phyloP scores from a whole-genome alignment of 2,888 invertebrate genomes.

The Heliconius hortense region DNA sequence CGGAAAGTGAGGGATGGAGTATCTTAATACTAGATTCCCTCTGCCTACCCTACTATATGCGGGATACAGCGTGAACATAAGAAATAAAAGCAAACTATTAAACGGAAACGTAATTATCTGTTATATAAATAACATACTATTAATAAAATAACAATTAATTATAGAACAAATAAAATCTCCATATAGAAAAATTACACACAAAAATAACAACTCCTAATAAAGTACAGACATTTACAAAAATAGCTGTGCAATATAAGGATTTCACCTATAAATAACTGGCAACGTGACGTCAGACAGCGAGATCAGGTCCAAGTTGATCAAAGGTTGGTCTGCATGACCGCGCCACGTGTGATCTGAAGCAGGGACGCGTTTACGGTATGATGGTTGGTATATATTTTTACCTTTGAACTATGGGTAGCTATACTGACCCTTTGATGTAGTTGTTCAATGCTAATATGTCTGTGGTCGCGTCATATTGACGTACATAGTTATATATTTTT shows the following conservation, averaged over 20 bases:
- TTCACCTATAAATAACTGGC: constrained; percentile 1
- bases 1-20: too few species aligned
- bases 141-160: background rate
- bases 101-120: too few species aligned
- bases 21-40: too few species aligned
- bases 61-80: too few species aligned
- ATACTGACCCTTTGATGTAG: constrained; percentile 9
- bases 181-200: background rate
- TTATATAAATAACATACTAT: background rate
- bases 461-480: background rate
- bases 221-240: constrained; percentile 5
- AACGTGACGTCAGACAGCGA: constrained; percentile 46
- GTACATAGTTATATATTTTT: background rate
- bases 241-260: background rate
- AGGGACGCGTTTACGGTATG: constrained; percentile 20
- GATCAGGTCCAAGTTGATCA: constrained; percentile 48
- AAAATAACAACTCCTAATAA: background rate
- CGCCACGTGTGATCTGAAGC: constrained; percentile 13
- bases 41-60: too few species aligned
- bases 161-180: background rate
- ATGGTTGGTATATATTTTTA: constrained; percentile 26
- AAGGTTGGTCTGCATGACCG: constrained; percentile 47
- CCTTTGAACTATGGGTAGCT: constrained; percentile 22
- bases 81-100: too few species aligned
- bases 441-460: constrained; percentile 1